Conservation (phyloP, 92 coral and sea anemone species). For the Actinostola sp. region DNA sequence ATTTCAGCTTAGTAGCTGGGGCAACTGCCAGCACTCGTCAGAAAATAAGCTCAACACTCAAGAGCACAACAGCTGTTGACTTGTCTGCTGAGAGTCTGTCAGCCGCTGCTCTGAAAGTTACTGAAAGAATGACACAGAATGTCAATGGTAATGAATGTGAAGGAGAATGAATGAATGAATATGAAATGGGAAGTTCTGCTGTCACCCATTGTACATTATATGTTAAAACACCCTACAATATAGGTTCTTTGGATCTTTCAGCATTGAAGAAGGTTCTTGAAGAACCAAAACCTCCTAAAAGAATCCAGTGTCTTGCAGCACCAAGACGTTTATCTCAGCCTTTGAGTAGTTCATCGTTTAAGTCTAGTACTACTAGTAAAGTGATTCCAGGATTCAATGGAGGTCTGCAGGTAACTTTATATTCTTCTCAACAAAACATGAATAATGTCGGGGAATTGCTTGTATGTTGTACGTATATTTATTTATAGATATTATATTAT, state of each 20-base stretch:
- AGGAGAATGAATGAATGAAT: not conserved
- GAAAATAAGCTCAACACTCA: constrained; percentile 49
- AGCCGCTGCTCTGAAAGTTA: constrained; percentile 40
- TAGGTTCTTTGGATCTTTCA: not conserved
- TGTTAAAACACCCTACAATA: too few species aligned
- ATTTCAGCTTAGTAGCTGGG: constrained; percentile 73
- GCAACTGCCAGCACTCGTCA: constrained; percentile 81
- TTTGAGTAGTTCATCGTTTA: not conserved
- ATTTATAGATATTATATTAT: too few species aligned
- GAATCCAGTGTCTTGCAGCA: constrained; percentile 22
- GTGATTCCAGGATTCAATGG: constrained; percentile 7
- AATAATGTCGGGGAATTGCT: too few species aligned
- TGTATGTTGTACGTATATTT: too few species aligned
- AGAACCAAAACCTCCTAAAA: constrained; percentile 21
- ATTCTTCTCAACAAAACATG: too few species aligned
- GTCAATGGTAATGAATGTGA: constrained; percentile 19
- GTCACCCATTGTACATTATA: not conserved
- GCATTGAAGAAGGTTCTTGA: constrained; percentile 34
- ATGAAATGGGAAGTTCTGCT: not conserved
- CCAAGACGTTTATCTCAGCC: constrained; percentile 41
- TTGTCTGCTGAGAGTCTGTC: constrained; percentile 59
- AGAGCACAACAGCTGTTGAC: constrained; percentile 68
- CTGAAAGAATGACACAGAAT: constrained; percentile 54
- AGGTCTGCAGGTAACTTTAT: not conserved
- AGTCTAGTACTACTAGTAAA: constrained; percentile 2